These are phyloP conservation scores for Delichon dasypus DNA, from an alignment of 2,797 vertebrate species.

Conservation along the genomic window DNA sequence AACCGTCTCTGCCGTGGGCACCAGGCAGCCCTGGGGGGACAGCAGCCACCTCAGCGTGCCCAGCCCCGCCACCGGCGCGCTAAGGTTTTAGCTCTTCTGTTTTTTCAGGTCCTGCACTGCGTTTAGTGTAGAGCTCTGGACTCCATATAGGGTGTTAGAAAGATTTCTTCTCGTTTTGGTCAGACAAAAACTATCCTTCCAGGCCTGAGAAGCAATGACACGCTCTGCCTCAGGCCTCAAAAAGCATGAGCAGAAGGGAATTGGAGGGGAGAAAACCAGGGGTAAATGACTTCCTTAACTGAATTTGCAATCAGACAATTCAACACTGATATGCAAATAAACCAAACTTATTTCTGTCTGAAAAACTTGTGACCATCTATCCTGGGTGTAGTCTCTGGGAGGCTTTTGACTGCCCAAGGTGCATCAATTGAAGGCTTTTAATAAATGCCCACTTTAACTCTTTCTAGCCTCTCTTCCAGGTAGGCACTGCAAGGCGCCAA, in stretches of 20 bases:
- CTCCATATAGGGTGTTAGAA: too few species aligned
- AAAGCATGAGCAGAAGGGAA: background rate
- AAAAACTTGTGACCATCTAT: background rate
- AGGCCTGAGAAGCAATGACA: too few species aligned
- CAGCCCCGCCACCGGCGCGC: too few species aligned
- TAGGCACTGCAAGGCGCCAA: background rate
- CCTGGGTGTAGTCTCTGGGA: background rate
- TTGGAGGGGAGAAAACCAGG: too few species aligned
- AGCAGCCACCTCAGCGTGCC: background rate
- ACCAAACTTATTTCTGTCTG: background rate
- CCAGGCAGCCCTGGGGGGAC: conserved; percentile 84
- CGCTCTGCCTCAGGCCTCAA: too few species aligned
- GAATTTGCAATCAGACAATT: background rate
- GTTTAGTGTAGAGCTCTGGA: background rate
- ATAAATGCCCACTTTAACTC: background rate
- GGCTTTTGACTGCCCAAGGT: background rate
- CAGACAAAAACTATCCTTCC: too few species aligned
- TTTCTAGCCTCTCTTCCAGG: background rate
- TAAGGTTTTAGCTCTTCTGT: rapidly evolving
- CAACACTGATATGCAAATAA: background rate
- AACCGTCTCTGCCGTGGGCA: conserved; percentile 89
- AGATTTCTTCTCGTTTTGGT: background rate
- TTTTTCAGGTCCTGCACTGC: background rate
- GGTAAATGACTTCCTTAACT: too few species aligned
- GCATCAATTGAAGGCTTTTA: background rate